Evolutionary conservation across 1,140 invertebrate genomes (phyloP).

Genomic region (Holotrichia oblita): DNA sequence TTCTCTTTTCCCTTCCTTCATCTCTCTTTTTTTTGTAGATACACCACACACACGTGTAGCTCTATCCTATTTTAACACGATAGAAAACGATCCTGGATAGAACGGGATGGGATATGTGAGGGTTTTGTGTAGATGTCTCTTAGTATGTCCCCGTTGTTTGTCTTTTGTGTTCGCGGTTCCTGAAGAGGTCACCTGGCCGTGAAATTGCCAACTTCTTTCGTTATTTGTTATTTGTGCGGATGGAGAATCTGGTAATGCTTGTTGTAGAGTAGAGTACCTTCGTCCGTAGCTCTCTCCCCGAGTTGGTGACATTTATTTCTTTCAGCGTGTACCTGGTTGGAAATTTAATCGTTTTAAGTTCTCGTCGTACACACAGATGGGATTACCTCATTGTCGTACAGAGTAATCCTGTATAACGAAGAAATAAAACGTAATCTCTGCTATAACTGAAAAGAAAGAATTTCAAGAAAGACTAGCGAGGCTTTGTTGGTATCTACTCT

Average conservation of each 20-base stretch:
- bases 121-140: too few species aligned
- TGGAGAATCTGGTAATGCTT: neutral
- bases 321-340: neutral
- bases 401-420: constrained; percentile 6
- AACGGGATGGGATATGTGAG: neutral
- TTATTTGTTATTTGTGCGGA: constrained; percentile 34
- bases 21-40: neutral
- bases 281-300: neutral
- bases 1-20: neutral
- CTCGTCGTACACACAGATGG: neutral
- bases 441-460: neutral
- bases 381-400: neutral
- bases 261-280: neutral
- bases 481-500: too few species aligned
- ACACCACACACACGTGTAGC: neutral
- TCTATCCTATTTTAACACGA: neutral
- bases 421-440: neutral
- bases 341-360: constrained; percentile 10
- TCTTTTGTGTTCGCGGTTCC: constrained; percentile 39
- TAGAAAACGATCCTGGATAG: neutral
- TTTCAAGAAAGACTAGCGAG: neutral
- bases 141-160: neutral
- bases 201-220: constrained; percentile 47
- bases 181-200: constrained; percentile 47
- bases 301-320: constrained; percentile 29